These are phyloP conservation scores for Triplophysa yarkandensis DNA, from an alignment of 2,797 vertebrate species.

Conservation along the genomic window DNA sequence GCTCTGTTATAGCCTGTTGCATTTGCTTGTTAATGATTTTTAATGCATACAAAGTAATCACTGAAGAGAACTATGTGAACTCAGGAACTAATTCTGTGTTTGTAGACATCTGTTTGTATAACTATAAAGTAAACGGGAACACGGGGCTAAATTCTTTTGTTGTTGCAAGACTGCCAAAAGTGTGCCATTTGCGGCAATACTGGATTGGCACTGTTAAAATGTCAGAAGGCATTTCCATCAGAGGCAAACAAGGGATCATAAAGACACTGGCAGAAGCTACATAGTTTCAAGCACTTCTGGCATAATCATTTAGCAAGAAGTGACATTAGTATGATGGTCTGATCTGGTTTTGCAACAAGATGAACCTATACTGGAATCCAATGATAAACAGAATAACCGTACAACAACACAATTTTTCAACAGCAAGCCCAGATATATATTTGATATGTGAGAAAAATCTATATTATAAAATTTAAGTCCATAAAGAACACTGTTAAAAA, in stretches of 20 bases:
- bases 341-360: background rate
- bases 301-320: background rate
- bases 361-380: background rate
- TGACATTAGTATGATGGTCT: background rate
- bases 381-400: background rate
- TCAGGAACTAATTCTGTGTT: slow-evolving; percentile 10
- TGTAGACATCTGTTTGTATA: slow-evolving; percentile 6
- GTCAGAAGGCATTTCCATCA: slow-evolving; percentile 6
- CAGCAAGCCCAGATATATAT: background rate
- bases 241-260: slow-evolving; percentile 12
- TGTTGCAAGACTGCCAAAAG: slow-evolving; percentile 1
- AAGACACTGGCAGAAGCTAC: slow-evolving; percentile 1
- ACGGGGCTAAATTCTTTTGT: slow-evolving; percentile 4
- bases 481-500: no score
- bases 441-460: background rate
- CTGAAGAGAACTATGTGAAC: background rate
- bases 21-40: slow-evolving; percentile 10
- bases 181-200: slow-evolving; percentile 11
- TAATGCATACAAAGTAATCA: background rate
- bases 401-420: background rate
- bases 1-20: no score
- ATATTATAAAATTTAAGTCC: no score
- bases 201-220: slow-evolving; percentile 22
- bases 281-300: background rate
- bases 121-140: background rate